A percentile compares a stretch with the other conserved stretches of the same genome.
These are phyloP conservation scores for Diarsia mendica DNA, from an alignment of 2,888 invertebrate species.

Conservation along the genomic window DNA sequence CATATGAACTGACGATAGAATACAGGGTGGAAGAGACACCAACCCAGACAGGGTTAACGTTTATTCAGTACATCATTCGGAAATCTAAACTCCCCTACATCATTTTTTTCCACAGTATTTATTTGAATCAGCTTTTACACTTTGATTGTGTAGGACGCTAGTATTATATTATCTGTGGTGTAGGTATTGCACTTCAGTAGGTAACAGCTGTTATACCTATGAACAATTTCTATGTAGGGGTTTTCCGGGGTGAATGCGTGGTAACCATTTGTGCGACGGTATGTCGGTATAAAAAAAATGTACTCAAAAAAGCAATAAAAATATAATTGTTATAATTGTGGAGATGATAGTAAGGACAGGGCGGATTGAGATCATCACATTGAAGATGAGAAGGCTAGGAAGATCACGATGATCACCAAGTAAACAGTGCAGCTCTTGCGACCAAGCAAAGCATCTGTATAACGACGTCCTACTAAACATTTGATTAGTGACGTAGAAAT, in stretches of 20 bases:
- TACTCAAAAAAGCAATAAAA: background rate
- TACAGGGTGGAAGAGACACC: background rate
- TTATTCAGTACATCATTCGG: background rate
- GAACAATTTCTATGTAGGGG: no score
- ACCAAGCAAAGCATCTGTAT: background rate
- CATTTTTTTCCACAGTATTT: background rate
- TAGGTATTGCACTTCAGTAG: background rate
- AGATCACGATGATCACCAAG: background rate
- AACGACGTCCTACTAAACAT: background rate
- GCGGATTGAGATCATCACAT: background rate
- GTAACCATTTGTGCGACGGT: no score
- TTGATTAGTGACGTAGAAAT: slow-evolving; percentile 26
- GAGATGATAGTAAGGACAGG: background rate
- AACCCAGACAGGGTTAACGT: background rate
- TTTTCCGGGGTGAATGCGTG: no score
- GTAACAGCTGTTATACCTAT: background rate
- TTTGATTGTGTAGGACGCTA: background rate
- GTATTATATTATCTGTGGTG: no score
- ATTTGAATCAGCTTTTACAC: background rate
- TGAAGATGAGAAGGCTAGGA: background rate
- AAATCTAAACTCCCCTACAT: no score
- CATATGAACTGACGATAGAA: background rate
- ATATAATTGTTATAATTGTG: background rate
- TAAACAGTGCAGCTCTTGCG: background rate
- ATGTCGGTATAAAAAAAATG: no score